These are phyloP conservation scores for Menidia menidia DNA, from an alignment of 2,797 vertebrate genomes.

Conservation along the genomic window DNA sequence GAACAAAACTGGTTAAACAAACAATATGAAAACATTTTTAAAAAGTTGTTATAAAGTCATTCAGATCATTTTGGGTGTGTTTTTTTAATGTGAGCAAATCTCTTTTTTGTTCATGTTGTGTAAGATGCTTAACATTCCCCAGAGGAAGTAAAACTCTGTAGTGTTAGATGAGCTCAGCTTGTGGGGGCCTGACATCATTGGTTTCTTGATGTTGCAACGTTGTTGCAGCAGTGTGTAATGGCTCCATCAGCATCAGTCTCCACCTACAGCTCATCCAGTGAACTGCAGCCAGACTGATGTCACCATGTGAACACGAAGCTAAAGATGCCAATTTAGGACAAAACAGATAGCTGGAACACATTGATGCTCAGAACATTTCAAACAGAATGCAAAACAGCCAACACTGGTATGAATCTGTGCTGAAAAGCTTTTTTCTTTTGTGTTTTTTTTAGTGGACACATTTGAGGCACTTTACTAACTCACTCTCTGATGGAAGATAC, in stretches of 20 bases:
- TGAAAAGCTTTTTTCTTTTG: too few species aligned
- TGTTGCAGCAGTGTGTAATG: constrained; percentile 23
- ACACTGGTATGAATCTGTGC: too few species aligned
- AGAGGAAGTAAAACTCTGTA: background rate
- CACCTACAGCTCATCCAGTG: constrained; percentile 35
- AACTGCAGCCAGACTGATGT: constrained; percentile 22
- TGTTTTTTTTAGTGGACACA: too few species aligned
- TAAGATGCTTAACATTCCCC: constrained; percentile 7
- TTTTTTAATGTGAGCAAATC: background rate
- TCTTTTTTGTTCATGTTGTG: background rate
- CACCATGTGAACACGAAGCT: background rate
- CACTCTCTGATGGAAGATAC: too few species aligned
- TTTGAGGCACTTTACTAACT: too few species aligned
- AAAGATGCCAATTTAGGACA: too few species aligned
- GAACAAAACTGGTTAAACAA: too few species aligned
- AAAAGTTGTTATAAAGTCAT: background rate
- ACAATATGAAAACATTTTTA: background rate
- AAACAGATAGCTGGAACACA: too few species aligned
- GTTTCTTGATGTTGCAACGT: constrained; percentile 28
- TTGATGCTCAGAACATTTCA: too few species aligned
- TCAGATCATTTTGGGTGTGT: background rate
- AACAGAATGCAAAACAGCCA: too few species aligned
- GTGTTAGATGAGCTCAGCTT: constrained; percentile 1
- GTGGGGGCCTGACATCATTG: constrained; percentile 4
- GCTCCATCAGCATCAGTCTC: constrained; percentile 16